Base-by-base conservation (phyloP, 2,797 vertebrate species). In the Tragopan temminckii region DNA sequence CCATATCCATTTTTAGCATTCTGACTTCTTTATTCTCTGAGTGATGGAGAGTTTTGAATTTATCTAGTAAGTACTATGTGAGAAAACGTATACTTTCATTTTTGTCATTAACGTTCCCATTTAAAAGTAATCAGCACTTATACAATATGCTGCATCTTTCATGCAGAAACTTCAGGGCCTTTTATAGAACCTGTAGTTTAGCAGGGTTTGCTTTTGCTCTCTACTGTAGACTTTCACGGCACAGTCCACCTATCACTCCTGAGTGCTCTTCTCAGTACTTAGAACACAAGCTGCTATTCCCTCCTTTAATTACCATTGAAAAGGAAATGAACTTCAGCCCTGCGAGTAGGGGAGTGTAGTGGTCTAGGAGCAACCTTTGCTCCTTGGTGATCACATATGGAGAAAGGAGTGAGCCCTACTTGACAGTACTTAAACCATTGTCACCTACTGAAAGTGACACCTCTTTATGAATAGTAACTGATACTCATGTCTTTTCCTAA, bases 371-470 rank as follows among this genome's bases (percentile, higher is more conserved):
- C 31, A 84, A 1, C 63, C 31, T 78, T 92, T 82, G 31, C 11
- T 88, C 33, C 17, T 43, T 59, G 6, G 33, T 17, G 59, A 25
- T 19, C 79, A 50, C 2, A 2, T n/a, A 38, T 74, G 38, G n/a
- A 58, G 35, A 76, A 80, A 57, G 31, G 2, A 43, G 6, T 38
- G 52, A 89, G 38, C 31, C 25, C 11, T 81, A 23, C 63, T 90
- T 92, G 77, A 84, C 67, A 74, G 43, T 72, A 29, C 43, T 70
- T 94, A 50, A 72, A 50, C 43, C 33, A 19, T 63, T 83, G 64
- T 92, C 80, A 77, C 59, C 62, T 86, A 18, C 9, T 79, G 89
- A 72, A 92, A 93, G 55, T 66, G 78, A 93, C 55, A 91, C 85
- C 57, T 91, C 42, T 84, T 91, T 76, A 33, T 62, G 67, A 81